Evolutionary conservation across 2,113 vertebrate genomes (phyloP).

Genomic region (Mustelus asterias): DNA sequence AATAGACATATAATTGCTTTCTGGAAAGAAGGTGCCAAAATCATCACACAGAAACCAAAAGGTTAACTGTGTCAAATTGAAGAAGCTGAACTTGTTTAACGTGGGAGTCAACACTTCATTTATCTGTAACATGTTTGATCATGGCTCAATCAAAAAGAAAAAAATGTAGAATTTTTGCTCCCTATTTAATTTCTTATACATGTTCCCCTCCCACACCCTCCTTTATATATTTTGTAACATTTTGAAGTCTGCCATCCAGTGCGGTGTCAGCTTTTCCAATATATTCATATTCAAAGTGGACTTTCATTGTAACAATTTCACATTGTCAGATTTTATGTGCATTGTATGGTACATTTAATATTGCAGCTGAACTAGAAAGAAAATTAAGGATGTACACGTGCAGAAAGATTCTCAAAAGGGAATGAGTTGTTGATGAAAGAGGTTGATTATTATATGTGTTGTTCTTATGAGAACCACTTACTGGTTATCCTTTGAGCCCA

Average conservation of each 20-base stretch:
- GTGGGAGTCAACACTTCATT: background rate
- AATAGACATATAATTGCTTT: constrained; percentile 17
- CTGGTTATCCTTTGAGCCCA: background rate
- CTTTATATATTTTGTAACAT: background rate
- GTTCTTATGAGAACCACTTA: background rate
- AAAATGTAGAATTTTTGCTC: background rate
- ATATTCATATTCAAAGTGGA: background rate
- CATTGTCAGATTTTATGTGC: background rate
- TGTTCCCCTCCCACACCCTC: background rate
- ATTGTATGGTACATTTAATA: background rate
- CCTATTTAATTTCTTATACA: background rate
- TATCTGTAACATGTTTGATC: background rate
- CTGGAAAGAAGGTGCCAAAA: background rate
- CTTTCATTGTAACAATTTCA: background rate
- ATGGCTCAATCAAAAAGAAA: constrained; percentile 19
- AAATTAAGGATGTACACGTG: background rate
- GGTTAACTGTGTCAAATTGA: constrained; percentile 11
- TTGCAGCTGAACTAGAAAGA: background rate
- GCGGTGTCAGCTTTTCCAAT: background rate
- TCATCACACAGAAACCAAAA: constrained; percentile 7
- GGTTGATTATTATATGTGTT: background rate
- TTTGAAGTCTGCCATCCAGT: background rate
- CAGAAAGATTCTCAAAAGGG: background rate
- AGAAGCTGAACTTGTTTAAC: background rate
- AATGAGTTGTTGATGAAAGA: background rate